A percentile compares a stretch with the other conserved stretches of the same genome.
phyloP scores from a whole-genome alignment of 2,113 vertebrate species.

The Cebidichthys violaceus region DNA sequence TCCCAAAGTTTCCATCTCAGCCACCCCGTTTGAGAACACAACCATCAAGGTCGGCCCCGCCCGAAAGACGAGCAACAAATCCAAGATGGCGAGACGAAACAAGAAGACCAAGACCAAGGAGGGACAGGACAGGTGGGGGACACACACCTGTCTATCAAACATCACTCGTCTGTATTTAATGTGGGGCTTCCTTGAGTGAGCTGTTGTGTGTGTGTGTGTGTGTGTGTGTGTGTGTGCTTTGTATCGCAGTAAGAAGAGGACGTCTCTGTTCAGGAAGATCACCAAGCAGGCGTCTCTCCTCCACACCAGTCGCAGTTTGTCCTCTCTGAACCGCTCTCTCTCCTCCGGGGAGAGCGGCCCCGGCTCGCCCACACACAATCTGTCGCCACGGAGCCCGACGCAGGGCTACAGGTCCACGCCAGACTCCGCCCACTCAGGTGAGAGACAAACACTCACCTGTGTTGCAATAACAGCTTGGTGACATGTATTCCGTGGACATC shows the following conservation, averaged over 20 bases:
- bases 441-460: neutral
- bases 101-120: conserved; percentile 93
- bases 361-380: conserved; percentile 94
- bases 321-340: conserved; percentile 94
- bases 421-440: conserved; percentile 93
- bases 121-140: conserved; percentile 90
- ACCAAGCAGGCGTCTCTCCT: conserved; percentile 94
- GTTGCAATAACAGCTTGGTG: neutral
- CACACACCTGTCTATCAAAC: neutral
- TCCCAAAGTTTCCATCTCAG: conserved; percentile 94
- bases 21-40: conserved; percentile 96
- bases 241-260: conserved; percentile 88
- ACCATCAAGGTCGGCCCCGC: conserved; percentile 98
- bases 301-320: conserved; percentile 95
- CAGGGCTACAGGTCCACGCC: conserved; percentile 92
- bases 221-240: too few species aligned
- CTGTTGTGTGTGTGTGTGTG: too few species aligned
- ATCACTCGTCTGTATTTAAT: neutral
- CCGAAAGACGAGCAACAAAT: conserved; percentile 90
- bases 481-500: neutral
- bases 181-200: too few species aligned
- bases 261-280: conserved; percentile 94
- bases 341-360: conserved; percentile 97
- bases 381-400: conserved; percentile 94
- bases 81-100: conserved; percentile 96